Evolutionary conservation across 1,140 invertebrate species (phyloP), one percentile per base, ranked within the genome.

Genomic region (Pseudobourletiella spinata): DNA sequence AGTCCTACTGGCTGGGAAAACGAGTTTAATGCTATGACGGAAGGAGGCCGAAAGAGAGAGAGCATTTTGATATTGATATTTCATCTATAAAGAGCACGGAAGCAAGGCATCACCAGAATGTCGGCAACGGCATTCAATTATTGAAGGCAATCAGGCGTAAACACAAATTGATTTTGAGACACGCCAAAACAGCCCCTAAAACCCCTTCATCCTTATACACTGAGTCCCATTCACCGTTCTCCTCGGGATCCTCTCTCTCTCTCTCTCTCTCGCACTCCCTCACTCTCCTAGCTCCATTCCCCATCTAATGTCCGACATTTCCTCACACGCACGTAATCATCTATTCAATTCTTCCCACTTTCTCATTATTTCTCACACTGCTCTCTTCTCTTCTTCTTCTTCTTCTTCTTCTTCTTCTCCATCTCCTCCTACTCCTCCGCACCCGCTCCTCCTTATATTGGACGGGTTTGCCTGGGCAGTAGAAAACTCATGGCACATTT

Each of bases 1-100:
- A n/a, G n/a, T n/a, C n/a, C n/a, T n/a, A n/a, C n/a, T n/a, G n/a
- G n/a, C n/a, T n/a, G 67, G 15, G 64, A 64, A 50, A 72, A 73
- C 69, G 68, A 72, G 74, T 74, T 76, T 60, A 78, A 74, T 61
- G 80, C 73, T 35, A 59, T 64, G 76, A 77, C 69, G 74, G 75
- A 73, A 74, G 74, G 68, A 56, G 30, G 32, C 73, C 64, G 70
- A 74, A 71, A 73, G 76, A 74, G 73, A 76, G 63, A 57, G 63
- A 65, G 55, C 63, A 65, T 65, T 65, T 66, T 66, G 59, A 67
- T 66, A 66, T 69, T 60, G 64, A 69, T 69, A 69, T 69, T 68
- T 65, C 63, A 68, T 65, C 64, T 66, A 66, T 62, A 62, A 62
- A 59, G 50, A 65, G 63, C 58, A 64, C 39, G 51, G 50, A 63